Conservation (phyloP, 2,113 vertebrate species). For the Gambusia affinis region DNA sequence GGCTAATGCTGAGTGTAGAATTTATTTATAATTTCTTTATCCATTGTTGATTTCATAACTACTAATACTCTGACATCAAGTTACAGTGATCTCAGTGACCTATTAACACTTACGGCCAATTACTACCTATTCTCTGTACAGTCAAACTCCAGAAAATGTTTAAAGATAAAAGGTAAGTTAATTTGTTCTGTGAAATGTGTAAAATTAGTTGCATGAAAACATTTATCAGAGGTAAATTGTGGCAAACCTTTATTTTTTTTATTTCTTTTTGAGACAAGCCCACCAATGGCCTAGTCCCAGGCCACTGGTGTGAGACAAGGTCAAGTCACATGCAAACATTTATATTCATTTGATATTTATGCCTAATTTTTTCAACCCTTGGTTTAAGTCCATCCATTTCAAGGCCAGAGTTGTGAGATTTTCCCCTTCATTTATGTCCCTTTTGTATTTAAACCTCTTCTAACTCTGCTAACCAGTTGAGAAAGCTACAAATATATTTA, state of each 20-base stretch:
- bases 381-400: background rate
- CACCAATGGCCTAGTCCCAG: too few relatives aligned
- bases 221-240: too few relatives aligned
- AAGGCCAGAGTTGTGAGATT: background rate
- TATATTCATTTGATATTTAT: background rate
- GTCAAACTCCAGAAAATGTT: too few relatives aligned
- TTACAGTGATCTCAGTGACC: constrained; percentile 22
- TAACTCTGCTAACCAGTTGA: background rate
- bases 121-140: too few relatives aligned
- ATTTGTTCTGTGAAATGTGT: too few relatives aligned
- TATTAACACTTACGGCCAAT: too few relatives aligned
- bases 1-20: background rate
- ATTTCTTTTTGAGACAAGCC: too few relatives aligned
- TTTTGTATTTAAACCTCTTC: background rate
- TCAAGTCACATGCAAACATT: too few relatives aligned
- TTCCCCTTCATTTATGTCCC: background rate
- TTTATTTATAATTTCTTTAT: background rate
- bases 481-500: background rate
- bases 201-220: too few relatives aligned
- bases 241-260: too few relatives aligned
- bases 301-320: too few relatives aligned
- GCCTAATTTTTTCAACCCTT: background rate
- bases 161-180: too few relatives aligned
- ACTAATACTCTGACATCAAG: background rate
- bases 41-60: background rate